A percentile compares a stretch with the other conserved stretches of the same genome.
Conservation (phyloP, 1,140 invertebrate species). For the Holcopasites calliopsidis region DNA sequence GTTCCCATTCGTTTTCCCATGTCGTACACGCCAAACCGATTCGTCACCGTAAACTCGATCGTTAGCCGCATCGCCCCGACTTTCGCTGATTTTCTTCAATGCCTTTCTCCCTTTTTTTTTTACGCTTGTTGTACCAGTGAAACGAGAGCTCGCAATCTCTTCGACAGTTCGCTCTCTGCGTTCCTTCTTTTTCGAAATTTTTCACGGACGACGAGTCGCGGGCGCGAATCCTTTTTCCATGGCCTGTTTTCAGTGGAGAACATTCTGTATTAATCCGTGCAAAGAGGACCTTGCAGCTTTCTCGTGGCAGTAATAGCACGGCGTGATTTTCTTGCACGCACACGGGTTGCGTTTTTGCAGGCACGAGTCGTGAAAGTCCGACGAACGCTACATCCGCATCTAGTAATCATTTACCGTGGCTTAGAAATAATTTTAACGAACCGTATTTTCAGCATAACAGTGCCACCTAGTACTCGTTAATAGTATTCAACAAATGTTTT, state of each 20-base stretch:
- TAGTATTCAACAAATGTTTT: too few relatives aligned
- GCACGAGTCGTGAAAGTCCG: background rate
- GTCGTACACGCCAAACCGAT: conserved; percentile 27
- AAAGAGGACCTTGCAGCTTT: background rate
- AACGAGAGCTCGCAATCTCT: conserved; percentile 5
- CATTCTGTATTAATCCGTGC: background rate
- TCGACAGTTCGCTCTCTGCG: background rate
- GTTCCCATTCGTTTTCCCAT: conserved; percentile 25
- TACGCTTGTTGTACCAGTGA: background rate
- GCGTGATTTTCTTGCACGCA: background rate
- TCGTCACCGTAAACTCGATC: conserved; percentile 35
- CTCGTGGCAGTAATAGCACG: background rate
- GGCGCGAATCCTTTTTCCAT: background rate
- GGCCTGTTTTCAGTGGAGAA: background rate
- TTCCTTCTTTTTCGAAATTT: background rate
- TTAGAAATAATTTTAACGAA: conserved; percentile 10
- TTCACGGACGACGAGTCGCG: background rate
- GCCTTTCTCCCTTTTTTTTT: background rate
- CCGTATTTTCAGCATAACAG: background rate
- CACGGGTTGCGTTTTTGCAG: background rate
- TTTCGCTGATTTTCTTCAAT: conserved; percentile 4
- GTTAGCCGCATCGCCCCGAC: conserved; percentile 12
- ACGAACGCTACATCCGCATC: background rate
- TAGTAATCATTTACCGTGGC: background rate
- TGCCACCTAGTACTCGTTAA: too few relatives aligned